Evolutionary conservation across 2,113 vertebrate genomes (phyloP).

Genomic region (Cyrtonyx montezumae): DNA sequence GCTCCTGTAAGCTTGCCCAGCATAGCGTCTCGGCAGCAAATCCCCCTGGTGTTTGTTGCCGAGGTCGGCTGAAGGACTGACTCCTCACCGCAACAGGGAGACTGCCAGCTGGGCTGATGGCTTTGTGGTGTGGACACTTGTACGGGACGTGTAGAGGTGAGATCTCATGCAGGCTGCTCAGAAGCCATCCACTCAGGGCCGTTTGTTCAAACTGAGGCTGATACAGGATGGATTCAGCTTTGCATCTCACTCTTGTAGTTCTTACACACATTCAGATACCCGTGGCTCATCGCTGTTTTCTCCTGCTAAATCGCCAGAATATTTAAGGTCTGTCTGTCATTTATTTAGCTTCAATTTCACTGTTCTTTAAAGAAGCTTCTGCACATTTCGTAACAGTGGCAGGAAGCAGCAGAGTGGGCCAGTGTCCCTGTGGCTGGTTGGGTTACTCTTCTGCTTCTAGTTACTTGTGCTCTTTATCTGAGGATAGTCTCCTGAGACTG

Average conservation of each 20-base stretch:
- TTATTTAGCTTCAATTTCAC: neutral
- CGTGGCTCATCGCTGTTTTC: neutral
- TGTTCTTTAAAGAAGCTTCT: neutral
- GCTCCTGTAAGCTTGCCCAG: neutral
- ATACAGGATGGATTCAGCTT: conserved; percentile 9
- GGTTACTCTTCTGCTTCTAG: neutral
- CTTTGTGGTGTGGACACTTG: conserved; percentile 42
- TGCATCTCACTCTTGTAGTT: conserved; percentile 10
- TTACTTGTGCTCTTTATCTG: neutral
- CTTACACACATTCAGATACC: neutral
- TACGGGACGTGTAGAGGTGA: conserved; percentile 31
- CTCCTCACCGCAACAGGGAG: conserved; percentile 18
- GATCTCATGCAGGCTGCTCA: conserved; percentile 63
- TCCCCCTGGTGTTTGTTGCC: conserved; percentile 32
- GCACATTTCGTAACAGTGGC: neutral
- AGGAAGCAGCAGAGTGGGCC: neutral
- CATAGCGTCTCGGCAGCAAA: neutral
- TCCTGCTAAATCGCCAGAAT: neutral
- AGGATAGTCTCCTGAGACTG: neutral
- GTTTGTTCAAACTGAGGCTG: neutral
- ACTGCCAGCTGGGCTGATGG: conserved; percentile 50
- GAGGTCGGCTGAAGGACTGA: neutral
- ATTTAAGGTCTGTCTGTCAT: neutral
- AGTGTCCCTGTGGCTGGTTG: neutral
- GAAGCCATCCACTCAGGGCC: neutral